Conservation (phyloP, 2,888 invertebrate genomes). For the Acholoe squamosa region DNA sequence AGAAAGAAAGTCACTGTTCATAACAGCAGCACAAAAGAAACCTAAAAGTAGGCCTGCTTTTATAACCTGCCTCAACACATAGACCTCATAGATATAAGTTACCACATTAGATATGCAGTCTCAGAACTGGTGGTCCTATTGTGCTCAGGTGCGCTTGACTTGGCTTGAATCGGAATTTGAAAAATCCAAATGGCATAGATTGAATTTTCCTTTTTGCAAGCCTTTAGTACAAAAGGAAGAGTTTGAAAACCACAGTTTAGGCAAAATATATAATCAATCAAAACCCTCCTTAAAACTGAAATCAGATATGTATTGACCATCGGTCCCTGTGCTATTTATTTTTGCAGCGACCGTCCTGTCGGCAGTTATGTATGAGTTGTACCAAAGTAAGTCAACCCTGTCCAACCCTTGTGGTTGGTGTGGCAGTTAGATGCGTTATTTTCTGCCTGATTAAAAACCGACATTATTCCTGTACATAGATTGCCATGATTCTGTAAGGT, state of each 20-base stretch:
- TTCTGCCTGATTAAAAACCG: slow-evolving; percentile 4
- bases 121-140: not conserved
- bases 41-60: no score
- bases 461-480: not conserved
- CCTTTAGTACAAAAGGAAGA: not conserved
- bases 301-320: not conserved
- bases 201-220: no score
- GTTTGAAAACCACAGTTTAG: not conserved
- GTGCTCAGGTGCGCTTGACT: not conserved
- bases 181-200: no score
- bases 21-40: no score
- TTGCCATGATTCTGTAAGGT: not conserved
- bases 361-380: slow-evolving; percentile 46
- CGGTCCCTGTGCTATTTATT: not conserved
- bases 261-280: not conserved
- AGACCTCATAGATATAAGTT: not conserved
- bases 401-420: not conserved
- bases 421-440: slow-evolving; percentile 14
- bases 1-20: no score
- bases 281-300: not conserved
- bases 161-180: no score
- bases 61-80: not conserved
- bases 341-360: not conserved
- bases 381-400: slow-evolving; percentile 44
- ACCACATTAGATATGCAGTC: not conserved